Base-by-base conservation (phyloP, 30 jellyfish, hydroid and myxozoan species). In the Cassiopea andromeda region DNA sequence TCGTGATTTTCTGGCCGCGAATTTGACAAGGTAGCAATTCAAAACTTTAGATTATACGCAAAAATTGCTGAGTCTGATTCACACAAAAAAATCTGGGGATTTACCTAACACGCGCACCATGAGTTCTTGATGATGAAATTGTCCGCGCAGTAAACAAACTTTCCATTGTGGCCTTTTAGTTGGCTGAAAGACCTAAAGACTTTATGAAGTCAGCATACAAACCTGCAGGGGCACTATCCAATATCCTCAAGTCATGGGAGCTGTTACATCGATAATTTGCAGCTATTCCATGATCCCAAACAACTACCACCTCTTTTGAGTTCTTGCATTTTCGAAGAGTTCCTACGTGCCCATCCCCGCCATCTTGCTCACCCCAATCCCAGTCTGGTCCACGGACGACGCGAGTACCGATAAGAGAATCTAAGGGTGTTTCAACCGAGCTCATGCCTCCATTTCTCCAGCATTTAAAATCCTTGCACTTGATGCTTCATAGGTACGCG, bases 361-460 rank as follows among this genome's bases (percentile, higher is more conserved):
- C 98, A 82, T 92, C 98, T 82, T 92, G 98, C 15, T 81, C 43
- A 17, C 89, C 98, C 98, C 98, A 92, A 44, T 87, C 91, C 98
- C 98, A 92, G 80, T 92, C 97, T 59, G 89, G 97, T 10, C 98
- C 98, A 8, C 98, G 97, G 18, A 88, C 72, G 48, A 92, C 98
- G 12, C 97, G 81, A 17, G 98, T 94, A n/a, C 98, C 98, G 15
- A 97, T 90, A 66, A 79, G 87, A 27, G 38, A 27, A 27, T 27
- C 38, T 27, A 27, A 27, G 38, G 38, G 38, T 27, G 38, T 27
- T 27, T 27, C 38, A 27, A 27, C 38, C 38, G 38, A 27, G 38
- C 38, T 27, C 38, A 27, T 27, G 38, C 38, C 38, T 27, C 64
- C 64, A 54, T 6, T 54, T 54, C 64, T 54, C 12, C 64, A 54